Evolutionary conservation across 1,140 invertebrate genomes (phyloP).

Genomic region (Orchesella cincta): DNA sequence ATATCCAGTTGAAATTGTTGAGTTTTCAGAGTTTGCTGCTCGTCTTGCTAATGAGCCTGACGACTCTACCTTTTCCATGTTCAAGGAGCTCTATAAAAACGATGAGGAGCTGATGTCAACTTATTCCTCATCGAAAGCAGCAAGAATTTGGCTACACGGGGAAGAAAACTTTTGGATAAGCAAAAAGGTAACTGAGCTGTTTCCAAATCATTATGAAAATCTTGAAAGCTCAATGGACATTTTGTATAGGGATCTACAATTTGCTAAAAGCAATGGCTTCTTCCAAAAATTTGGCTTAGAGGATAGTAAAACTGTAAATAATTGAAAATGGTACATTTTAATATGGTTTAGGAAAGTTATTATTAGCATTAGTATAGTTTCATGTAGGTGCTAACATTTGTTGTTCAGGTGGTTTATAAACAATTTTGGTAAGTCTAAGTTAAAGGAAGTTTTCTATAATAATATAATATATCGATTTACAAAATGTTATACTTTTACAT

Average conservation of each 20-base stretch:
- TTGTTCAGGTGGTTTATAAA: too few species aligned
- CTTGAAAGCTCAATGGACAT: neutral
- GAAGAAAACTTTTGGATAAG: conserved; percentile 3
- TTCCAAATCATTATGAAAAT: neutral
- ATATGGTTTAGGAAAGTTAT: too few species aligned
- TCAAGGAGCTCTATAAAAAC: conserved; percentile 3
- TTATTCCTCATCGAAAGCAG: neutral
- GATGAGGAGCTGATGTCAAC: neutral
- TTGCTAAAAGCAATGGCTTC: neutral
- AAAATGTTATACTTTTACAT: too few species aligned
- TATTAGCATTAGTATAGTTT: too few species aligned
- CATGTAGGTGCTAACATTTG: too few species aligned
- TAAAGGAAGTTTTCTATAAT: too few species aligned
- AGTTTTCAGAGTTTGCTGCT: conserved; percentile 2
- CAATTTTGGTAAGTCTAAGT: too few species aligned
- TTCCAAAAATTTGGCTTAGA: neutral
- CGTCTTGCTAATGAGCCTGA: neutral
- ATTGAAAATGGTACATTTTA: too few species aligned
- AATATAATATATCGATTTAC: too few species aligned
- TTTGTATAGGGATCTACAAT: neutral
- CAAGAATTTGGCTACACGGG: neutral
- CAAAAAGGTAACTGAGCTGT: neutral
- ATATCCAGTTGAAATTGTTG: neutral
- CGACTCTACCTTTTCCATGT: neutral
- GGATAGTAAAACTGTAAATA: neutral